phyloP scores from a whole-genome alignment of 1,140 invertebrate species.

The Hyles euphorbiae region DNA sequence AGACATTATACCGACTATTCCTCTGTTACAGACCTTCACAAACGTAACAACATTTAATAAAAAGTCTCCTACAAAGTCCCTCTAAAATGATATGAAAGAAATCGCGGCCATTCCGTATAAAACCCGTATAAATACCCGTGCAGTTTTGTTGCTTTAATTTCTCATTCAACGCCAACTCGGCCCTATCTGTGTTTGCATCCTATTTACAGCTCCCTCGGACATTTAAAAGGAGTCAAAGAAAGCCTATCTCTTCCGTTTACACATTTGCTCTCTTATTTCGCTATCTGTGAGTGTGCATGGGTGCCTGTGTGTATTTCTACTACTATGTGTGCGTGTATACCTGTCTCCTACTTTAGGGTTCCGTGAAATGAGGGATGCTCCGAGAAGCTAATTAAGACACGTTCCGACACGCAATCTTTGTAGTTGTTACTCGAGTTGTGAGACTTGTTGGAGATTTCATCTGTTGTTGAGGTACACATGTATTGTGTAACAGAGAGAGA shows the following conservation, averaged over 20 bases:
- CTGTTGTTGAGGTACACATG: too few species aligned
- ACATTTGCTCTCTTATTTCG: slow-evolving; percentile 54
- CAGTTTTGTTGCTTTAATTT: slow-evolving; percentile 32
- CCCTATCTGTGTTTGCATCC: slow-evolving; percentile 69
- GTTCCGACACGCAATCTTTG: neutral
- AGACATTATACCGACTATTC: too few species aligned
- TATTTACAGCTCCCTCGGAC: slow-evolving; percentile 61
- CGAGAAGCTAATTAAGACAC: neutral
- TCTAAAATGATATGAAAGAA: neutral
- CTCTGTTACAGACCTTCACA: too few species aligned
- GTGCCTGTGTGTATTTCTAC: too few species aligned
- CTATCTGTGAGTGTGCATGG: neutral
- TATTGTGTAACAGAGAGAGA: too few species aligned
- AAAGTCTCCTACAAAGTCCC: too few species aligned
- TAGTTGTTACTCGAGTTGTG: neutral
- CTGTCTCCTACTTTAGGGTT: neutral
- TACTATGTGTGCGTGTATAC: too few species aligned
- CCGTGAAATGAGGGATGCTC: neutral
- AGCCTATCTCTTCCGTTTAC: slow-evolving; percentile 63
- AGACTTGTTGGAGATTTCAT: too few species aligned
- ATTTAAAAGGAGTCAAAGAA: slow-evolving; percentile 64
- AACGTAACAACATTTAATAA: too few species aligned
- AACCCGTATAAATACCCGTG: too few species aligned
- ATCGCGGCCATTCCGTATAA: neutral
- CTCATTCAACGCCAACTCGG: slow-evolving; percentile 48